These are phyloP conservation scores for Bostrychus sinensis DNA, from an alignment of 2,113 vertebrate genomes.

Conservation along the genomic window DNA sequence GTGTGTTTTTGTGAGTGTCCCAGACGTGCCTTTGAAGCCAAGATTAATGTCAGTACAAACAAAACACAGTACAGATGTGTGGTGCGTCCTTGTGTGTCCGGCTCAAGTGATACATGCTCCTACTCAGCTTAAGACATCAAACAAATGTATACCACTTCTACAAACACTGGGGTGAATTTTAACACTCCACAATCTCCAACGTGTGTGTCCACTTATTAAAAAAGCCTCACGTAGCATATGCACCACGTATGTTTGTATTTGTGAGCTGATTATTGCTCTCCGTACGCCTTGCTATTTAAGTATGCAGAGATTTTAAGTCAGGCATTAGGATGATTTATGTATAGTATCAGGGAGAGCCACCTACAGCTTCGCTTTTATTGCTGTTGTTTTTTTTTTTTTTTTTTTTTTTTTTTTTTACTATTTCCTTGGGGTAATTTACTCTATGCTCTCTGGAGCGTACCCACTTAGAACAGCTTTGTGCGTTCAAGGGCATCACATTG, in stretches of 20 bases:
- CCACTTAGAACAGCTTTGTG: constrained; percentile 49
- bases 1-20: constrained; percentile 11
- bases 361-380: constrained; percentile 70
- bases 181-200: neutral
- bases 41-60: constrained; percentile 41
- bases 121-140: constrained; percentile 22
- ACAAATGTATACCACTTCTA: constrained; percentile 25
- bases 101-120: constrained; percentile 12
- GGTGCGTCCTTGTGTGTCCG: constrained; percentile 30
- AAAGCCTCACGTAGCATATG: neutral
- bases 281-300: constrained; percentile 66
- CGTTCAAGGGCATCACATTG: constrained; percentile 75
- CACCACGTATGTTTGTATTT: constrained; percentile 48
- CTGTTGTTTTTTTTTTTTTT: constrained; percentile 70
- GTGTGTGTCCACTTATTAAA: constrained; percentile 2
- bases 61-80: constrained; percentile 25
- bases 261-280: constrained; percentile 38
- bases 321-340: constrained; percentile 81
- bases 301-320: constrained; percentile 75
- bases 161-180: neutral
- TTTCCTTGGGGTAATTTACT: constrained; percentile 77
- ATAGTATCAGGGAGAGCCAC: constrained; percentile 60
- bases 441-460: constrained; percentile 64
- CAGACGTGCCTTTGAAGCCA: constrained; percentile 17
- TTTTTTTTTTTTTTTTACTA: constrained; percentile 38